Conservation (phyloP, 1,140 invertebrate species). For the Papilio dardanus region DNA sequence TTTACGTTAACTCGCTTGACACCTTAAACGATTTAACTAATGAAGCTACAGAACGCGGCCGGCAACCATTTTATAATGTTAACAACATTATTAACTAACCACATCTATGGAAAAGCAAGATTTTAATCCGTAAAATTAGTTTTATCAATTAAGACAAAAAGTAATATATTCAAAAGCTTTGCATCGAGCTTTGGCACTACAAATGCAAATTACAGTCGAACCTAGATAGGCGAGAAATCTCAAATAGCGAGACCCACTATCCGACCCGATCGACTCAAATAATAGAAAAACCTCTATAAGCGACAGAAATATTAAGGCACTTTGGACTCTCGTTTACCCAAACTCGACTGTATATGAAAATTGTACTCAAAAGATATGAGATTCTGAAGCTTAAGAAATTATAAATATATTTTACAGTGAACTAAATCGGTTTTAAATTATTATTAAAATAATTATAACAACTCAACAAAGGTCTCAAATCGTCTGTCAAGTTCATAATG, state of each 20-base stretch:
- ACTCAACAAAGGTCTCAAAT: background rate
- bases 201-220: no score
- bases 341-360: no score
- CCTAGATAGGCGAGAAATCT: no score
- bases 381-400: no score
- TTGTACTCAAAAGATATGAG: no score
- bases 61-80: background rate
- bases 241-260: no score
- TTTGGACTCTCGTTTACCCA: no score
- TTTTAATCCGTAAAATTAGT: background rate
- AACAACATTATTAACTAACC: background rate
- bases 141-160: background rate
- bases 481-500: slow-evolving; percentile 1
- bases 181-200: no score
- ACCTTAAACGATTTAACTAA: slow-evolving; percentile 19
- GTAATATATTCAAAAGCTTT: no score
- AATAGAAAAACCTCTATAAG: no score
- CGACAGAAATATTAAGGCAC: no score
- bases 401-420: background rate
- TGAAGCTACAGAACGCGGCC: background rate
- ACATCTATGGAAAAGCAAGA: background rate
- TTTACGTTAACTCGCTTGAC: background rate
- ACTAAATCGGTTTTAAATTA: background rate
- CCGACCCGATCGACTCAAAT: no score
- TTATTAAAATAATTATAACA: background rate